Evolutionary conservation across 2,888 invertebrate species (phyloP).

Genomic region (Leucophenga maculata): DNA sequence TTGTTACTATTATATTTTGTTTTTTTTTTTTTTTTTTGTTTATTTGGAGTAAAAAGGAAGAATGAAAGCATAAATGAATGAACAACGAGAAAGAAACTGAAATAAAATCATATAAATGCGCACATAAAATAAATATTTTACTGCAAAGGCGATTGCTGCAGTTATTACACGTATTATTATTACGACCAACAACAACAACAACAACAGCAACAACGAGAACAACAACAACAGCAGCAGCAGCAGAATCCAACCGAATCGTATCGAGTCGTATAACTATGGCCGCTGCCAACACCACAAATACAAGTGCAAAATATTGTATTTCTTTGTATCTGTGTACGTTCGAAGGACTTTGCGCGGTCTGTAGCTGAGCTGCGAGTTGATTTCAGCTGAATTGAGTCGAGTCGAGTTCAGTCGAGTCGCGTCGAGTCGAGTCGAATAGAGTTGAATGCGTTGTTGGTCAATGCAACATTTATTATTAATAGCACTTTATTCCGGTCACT

Average conservation of each 20-base stretch:
- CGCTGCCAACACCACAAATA: constrained; percentile 29
- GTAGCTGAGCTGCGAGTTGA: constrained; percentile 20
- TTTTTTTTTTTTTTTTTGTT: no score
- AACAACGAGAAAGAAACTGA: not conserved
- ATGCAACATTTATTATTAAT: constrained; percentile 66
- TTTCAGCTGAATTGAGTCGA: constrained; percentile 20
- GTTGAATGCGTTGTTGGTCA: constrained; percentile 35
- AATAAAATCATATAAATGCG: constrained; percentile 14
- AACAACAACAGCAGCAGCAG: constrained; percentile 9
- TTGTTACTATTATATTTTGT: constrained; percentile 33
- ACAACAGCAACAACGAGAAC: constrained; percentile 15
- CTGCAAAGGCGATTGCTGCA: constrained; percentile 53
- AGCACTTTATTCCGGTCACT: constrained; percentile 60
- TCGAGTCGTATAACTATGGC: constrained; percentile 16
- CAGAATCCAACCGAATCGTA: not conserved
- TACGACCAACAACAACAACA: constrained; percentile 35
- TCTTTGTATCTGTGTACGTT: constrained; percentile 30
- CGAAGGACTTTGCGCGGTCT: constrained; percentile 17
- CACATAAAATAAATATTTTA: constrained; percentile 36
- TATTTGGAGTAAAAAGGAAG: not conserved
- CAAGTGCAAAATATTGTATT: constrained; percentile 20
- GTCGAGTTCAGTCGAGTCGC: constrained; percentile 29
- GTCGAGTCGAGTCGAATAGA: constrained; percentile 22
- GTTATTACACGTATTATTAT: constrained; percentile 61
- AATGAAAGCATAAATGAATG: not conserved